A percentile compares a stretch with the other conserved stretches of the same genome.
These are phyloP conservation scores for Bombus balteatus DNA, from an alignment of 1,140 invertebrate species.

Conservation along the genomic window DNA sequence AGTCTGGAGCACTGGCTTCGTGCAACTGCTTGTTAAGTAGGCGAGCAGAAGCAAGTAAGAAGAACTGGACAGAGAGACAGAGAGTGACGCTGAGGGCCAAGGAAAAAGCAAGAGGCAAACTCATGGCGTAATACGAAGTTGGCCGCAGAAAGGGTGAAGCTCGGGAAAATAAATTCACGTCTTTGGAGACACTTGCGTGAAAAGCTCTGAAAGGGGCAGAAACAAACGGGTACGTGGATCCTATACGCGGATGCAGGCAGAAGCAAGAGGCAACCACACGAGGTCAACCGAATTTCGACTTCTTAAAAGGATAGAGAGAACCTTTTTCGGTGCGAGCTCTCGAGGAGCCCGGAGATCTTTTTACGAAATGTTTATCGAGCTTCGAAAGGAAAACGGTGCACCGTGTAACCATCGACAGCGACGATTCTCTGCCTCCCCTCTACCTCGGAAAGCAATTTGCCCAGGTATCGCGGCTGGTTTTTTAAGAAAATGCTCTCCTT, in stretches of 20 bases:
- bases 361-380: neutral
- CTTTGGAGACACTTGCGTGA: neutral
- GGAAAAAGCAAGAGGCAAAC: neutral
- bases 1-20: neutral
- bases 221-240: conserved; percentile 6
- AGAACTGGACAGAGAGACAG: neutral
- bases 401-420: neutral
- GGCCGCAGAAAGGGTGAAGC: neutral
- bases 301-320: neutral
- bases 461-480: neutral
- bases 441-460: neutral
- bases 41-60: neutral
- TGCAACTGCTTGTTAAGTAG: neutral
- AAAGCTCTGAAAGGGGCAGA: conserved; percentile 2
- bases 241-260: neutral
- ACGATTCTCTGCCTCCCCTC: neutral
- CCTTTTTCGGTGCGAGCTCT: neutral
- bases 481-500: neutral
- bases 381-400: neutral
- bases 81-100: neutral
- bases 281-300: conserved; percentile 36
- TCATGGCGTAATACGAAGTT: neutral
- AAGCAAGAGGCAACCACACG: neutral
- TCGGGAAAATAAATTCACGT: conserved; percentile 30
- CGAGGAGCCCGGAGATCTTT: neutral